Base-by-base conservation (phyloP, 30 jellyfish, hydroid and myxozoan genomes). In the Haliclystus octoradiatus region DNA sequence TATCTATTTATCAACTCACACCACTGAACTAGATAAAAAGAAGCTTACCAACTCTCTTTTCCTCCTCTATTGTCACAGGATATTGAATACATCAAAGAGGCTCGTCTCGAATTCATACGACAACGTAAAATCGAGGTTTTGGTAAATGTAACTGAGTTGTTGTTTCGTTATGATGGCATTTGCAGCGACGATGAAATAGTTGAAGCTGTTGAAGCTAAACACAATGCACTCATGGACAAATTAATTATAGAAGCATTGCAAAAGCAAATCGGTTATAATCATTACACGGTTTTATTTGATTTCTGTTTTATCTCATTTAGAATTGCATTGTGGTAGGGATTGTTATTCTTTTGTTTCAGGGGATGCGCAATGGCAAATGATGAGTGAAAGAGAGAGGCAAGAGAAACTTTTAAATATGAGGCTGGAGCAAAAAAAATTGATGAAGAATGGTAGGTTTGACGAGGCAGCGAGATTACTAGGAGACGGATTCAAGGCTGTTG, bases 381-480 rank as follows among this genome's bases (percentile, higher is more conserved):
- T 88, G 82, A 74, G 93, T 1, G 97, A 88, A 75, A 68, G 52
- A 31, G 97, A 88, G 31, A 66, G 97, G 34, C 97, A 88, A 65
- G 93, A 88, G 26, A 74, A 75, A 50, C 72, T 88, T 62, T 72
- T 88, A 35, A 81, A 82, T 25, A 74, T 79, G 46, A 75, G 92
- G 34, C 83, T 88, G 23, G 95, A 88, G 49, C 97, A 88, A 63
- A 80, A 74, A 46, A 61, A 85, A 29, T 69, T 88, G 12, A 28
- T 88, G 74, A 82, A 82, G 28, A 95, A 88, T 69, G 97, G 97
- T 24, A 88, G 68, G 72, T 69, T 80, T 25, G 97, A 88, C 28
- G 97, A 88, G 63, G 97, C 97, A 1, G 97, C 97, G 23, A 86
- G 70, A 70, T 49, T 88, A 34, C 83, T 88, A 19, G 97, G 97